Conservation (phyloP, 37 sponge, comb jelly and placozoan genomes). For the Hormiphora californensis region DNA sequence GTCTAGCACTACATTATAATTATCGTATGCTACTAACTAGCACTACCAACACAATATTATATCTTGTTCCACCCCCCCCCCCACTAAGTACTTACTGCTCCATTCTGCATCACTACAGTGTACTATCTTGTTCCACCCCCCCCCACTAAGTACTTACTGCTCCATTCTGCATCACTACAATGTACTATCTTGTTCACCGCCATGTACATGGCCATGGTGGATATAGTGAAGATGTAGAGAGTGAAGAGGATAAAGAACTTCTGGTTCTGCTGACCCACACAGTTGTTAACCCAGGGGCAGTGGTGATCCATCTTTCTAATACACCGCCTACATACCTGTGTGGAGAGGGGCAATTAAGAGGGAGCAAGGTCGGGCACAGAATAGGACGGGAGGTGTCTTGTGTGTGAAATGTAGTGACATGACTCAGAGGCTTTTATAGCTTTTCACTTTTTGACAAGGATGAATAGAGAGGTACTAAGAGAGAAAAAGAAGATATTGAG, state of each 20-base stretch:
- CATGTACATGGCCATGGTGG: conserved; percentile 5
- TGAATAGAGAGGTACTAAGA: too few species aligned
- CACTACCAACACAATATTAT: too few species aligned
- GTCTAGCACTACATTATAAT: too few species aligned
- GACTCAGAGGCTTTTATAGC: too few species aligned
- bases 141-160: background rate
- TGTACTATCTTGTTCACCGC: background rate
- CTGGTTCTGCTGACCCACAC: conserved; percentile 96
- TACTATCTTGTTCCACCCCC: too few species aligned
- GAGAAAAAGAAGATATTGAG: too few species aligned
- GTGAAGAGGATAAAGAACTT: conserved; percentile 97
- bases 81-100: conserved; percentile 15
- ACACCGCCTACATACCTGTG: conserved; percentile 57
- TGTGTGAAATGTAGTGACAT: too few species aligned
- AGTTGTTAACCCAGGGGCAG: conserved; percentile 99
- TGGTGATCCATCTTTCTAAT: conserved; percentile 96
- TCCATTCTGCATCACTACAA: conserved; percentile 24
- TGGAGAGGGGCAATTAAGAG: background rate
- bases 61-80: too few species aligned
- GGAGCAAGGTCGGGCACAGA: too few species aligned
- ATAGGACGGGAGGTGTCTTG: too few species aligned
- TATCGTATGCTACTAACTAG: too few species aligned
- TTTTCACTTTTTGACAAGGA: too few species aligned
- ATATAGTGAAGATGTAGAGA: conserved; percentile 6
- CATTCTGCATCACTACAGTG: conserved; percentile 7